Evolutionary conservation across 2,888 invertebrate genomes (phyloP), one percentile per base, ranked within the genome.

Genomic region (Endomychus coccineus): DNA sequence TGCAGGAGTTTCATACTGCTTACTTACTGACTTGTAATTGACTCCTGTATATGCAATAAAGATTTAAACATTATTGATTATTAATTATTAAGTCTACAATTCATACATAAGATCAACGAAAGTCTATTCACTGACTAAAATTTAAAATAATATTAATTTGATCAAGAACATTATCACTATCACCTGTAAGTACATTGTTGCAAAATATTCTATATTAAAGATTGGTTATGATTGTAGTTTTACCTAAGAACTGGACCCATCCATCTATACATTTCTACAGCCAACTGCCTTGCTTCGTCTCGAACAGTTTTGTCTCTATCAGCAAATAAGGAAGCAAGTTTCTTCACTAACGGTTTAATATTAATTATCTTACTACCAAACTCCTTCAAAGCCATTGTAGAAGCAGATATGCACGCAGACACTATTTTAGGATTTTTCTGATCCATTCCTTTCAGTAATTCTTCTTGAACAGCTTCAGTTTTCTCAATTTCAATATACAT

Each of bases 401-500:
- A 66, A 0, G 83, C 77, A 4, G 79, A 71, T 2, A 87, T 74
- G 61, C 90, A 92, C 0, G 86, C 92, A 0, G 86, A 71, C 0
- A 92, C 87, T 41, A 92, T 88, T 70, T 95, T 97, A 0, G 97
- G 96, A 66, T 95, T 95, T 65, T 97, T 97, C 51, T 88, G 88
- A 27, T 90, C 87, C 69, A 91, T 83, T 19, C 96, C 96, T 68
- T 94, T 94, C 12, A 92, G 69, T 2, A 97, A 70, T 63, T 94
- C 95, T 48, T 96, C 96, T 51, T 83, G 71, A 0, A 91, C 90
- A 7, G 78, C 67, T 46, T 96, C 96, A 42, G 87, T 84, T 61
- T 92, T 95, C 59, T 97, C 96, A 54, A 95, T 90, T 71, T 97
- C 96, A 48, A 96, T 75, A 62, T 87, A 95, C 88, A 94, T 89